Percentiles rank a stretch among this genome's conserved stretches.
phyloP scores from a whole-genome alignment of 2,888 invertebrate genomes.

The Syritta pipiens region DNA sequence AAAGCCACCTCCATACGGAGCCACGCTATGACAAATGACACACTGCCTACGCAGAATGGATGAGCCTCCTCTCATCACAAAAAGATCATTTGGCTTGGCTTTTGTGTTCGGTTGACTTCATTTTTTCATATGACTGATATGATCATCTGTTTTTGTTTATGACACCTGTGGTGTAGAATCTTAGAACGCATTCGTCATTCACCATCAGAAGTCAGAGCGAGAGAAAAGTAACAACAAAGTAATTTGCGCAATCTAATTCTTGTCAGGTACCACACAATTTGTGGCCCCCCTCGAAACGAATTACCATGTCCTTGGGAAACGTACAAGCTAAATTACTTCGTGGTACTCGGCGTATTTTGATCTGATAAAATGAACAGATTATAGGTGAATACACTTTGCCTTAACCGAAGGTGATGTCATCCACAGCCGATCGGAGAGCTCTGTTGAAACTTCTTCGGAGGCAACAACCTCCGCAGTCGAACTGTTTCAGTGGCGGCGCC shows the following conservation, averaged over 20 bases:
- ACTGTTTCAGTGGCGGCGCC: background rate
- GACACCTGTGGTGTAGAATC: slow-evolving; percentile 6
- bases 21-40: slow-evolving; percentile 35
- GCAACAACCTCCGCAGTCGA: slow-evolving; percentile 21
- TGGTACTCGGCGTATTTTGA: background rate
- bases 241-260: slow-evolving; percentile 14
- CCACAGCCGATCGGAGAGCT: background rate
- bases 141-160: slow-evolving; percentile 32
- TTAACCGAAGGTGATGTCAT: slow-evolving; percentile 36
- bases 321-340: background rate
- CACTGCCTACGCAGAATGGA: slow-evolving; percentile 44
- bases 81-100: slow-evolving; percentile 34
- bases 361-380: slow-evolving; percentile 21
- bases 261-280: slow-evolving; percentile 35
- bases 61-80: slow-evolving; percentile 16
- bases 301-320: slow-evolving; percentile 30
- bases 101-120: slow-evolving; percentile 20
- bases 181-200: slow-evolving; percentile 32
- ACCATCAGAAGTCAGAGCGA: too few relatives aligned
- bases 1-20: background rate
- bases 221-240: slow-evolving; percentile 22
- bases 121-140: slow-evolving; percentile 20
- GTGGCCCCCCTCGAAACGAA: too few relatives aligned
- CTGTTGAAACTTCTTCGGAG: background rate
- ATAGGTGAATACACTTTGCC: slow-evolving; percentile 33